Evolutionary conservation across 2,113 vertebrate species (phyloP), one percentile per base, ranked within the genome.

Genomic region (Pseudopipra pipra): DNA sequence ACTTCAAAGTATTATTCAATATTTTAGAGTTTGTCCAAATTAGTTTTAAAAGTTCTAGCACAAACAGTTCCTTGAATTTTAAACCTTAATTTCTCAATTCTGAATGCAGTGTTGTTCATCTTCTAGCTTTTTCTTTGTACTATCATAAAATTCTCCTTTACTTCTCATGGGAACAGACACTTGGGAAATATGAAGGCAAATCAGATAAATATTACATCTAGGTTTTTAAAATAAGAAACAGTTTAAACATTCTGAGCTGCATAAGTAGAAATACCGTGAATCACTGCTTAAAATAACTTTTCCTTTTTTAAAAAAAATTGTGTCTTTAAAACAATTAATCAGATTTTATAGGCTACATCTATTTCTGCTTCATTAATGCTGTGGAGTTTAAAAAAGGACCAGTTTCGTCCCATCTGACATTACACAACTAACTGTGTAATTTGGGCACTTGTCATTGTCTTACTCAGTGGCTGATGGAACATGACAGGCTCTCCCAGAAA

Each of bases 231-330:
- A 75, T 27, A 10, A 47, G 31, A 63, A 92, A 27, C 7, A 3
- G 2, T 49, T 92, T 67, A 44, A 78, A 52, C 0, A 4, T 62
- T 90, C n/a, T 75, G n/a, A 72, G 20, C 5, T 68, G 17, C 37
- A 43, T 31, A 43, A 51, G 20, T 67, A 72, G 19, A 83, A 79
- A 92, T 35, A 51, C 5, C 51, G 24, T 75, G 15, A 56, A 74
- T 58, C 27, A n/a, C 33, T 37, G 6, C 1, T 58, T 71, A 31
- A 43, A 6, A 70, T 12, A 62, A 0, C 0, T 30, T 51, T 28
- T 37, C 1, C 3, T 8, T 65, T 49, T 39, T 73, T 20, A 4
- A 2, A 35, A 30, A 49, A 41, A 47, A 23, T 11, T 19, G 1
- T 9, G 12, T n/a, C 55, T 93, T 37, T 0, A 20, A 67, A 81